Conservation (phyloP, 2,888 invertebrate genomes). For the Aethes cnicana region DNA sequence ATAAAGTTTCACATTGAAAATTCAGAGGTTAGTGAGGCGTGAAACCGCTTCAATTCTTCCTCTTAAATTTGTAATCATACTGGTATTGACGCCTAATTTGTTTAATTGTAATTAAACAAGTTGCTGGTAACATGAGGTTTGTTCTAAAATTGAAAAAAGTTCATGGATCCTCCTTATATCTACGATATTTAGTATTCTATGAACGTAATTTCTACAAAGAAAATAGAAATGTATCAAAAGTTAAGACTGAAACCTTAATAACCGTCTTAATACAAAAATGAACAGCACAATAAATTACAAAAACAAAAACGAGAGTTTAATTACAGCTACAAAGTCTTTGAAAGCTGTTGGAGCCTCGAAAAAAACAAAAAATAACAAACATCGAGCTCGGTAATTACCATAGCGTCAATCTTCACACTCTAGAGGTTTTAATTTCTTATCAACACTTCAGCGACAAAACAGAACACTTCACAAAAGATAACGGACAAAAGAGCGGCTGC, state of each 20-base stretch:
- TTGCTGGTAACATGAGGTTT: too few species aligned
- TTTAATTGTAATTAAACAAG: too few species aligned
- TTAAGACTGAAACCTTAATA: neutral
- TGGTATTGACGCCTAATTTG: too few species aligned
- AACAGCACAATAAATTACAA: neutral
- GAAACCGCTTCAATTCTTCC: neutral
- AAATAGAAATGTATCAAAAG: too few species aligned
- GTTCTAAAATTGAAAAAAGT: too few species aligned
- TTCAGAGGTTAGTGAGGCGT: neutral
- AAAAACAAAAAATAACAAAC: constrained; percentile 14
- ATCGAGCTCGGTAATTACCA: constrained; percentile 29
- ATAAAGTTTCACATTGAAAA: constrained; percentile 6
- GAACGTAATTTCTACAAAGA: too few species aligned
- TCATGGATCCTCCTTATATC: too few species aligned
- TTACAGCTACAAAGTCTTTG: constrained; percentile 2
- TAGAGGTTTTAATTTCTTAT: constrained; percentile 31
- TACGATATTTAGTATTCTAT: too few species aligned
- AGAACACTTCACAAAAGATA: constrained; percentile 36
- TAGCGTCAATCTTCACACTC: constrained; percentile 25
- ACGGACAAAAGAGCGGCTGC: constrained; percentile 31
- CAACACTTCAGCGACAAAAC: constrained; percentile 34
- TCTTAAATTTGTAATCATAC: neutral
- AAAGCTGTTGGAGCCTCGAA: neutral
- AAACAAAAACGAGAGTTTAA: neutral
- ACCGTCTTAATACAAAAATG: neutral